Evolutionary conservation across 2,888 invertebrate genomes (phyloP).

Genomic region (Nematopogon swammerdamellus): DNA sequence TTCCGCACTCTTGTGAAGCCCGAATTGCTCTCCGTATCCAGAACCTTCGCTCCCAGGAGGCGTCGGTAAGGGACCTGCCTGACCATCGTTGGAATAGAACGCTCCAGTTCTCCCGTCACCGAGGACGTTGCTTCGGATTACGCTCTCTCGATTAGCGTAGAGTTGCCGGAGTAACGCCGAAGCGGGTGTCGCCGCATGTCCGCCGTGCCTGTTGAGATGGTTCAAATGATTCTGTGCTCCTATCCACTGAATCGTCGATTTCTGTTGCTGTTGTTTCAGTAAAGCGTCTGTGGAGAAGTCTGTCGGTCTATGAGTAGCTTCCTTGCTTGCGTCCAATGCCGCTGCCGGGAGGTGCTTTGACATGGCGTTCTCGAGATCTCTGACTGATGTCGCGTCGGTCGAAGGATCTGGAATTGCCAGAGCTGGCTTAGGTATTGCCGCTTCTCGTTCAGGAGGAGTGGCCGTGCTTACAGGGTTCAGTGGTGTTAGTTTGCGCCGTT

Average conservation of each 20-base stretch:
- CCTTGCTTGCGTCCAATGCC: constrained; percentile 46
- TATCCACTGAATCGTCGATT: constrained; percentile 89
- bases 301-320: constrained; percentile 67
- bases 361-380: constrained; percentile 95
- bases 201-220: constrained; percentile 56
- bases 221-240: constrained; percentile 73
- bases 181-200: constrained; percentile 71
- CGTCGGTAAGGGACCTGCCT: constrained; percentile 77
- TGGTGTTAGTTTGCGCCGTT: constrained; percentile 40
- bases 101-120: constrained; percentile 46
- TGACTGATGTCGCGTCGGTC: constrained; percentile 66
- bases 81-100: constrained; percentile 56
- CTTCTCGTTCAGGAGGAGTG: constrained; percentile 41
- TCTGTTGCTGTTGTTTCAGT: constrained; percentile 74
- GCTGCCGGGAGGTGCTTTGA: constrained; percentile 82
- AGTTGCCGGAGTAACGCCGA: constrained; percentile 86
- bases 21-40: constrained; percentile 61
- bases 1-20: constrained; percentile 52
- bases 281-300: constrained; percentile 86
- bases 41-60: constrained; percentile 88
- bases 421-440: constrained; percentile 30
- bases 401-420: constrained; percentile 36
- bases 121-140: constrained; percentile 82
- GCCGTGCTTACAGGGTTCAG: constrained; percentile 40
- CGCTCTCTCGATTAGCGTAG: constrained; percentile 92